Evolutionary conservation across 2,113 vertebrate genomes (phyloP).

Genomic region (Heterotis niloticus): DNA sequence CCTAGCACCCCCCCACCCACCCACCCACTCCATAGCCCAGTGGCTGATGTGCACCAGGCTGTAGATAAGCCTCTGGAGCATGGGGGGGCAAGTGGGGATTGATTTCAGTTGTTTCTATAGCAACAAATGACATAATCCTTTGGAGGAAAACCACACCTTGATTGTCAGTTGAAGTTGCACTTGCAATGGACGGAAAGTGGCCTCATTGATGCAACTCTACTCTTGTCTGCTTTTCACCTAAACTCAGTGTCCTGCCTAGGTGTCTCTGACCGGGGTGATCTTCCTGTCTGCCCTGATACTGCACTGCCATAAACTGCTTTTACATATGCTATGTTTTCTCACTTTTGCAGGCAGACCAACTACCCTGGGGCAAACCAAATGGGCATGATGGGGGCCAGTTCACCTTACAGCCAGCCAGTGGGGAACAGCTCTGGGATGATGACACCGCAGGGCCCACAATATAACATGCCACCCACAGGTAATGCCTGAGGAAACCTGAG

Average conservation of each 20-base stretch:
- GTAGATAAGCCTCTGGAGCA: constrained; percentile 49
- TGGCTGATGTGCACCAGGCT: constrained; percentile 43
- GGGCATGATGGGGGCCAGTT: constrained; percentile 70
- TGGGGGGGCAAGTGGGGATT: constrained; percentile 50
- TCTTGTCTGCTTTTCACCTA: background rate
- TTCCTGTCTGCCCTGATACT: too few species aligned
- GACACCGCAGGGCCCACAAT: constrained; percentile 75
- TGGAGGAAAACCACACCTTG: constrained; percentile 61
- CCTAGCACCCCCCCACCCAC: background rate
- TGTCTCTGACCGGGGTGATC: background rate
- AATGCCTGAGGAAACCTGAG: constrained; percentile 31
- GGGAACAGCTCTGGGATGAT: constrained; percentile 77
- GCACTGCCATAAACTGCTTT: background rate
- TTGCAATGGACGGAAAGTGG: constrained; percentile 19
- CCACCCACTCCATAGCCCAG: too few species aligned
- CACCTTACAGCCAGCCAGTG: constrained; percentile 77
- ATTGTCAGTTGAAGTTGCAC: constrained; percentile 65
- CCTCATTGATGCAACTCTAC: background rate
- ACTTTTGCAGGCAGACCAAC: constrained; percentile 72
- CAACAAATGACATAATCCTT: constrained; percentile 70
- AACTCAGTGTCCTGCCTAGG: background rate
- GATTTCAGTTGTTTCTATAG: constrained; percentile 64
- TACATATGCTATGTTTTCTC: constrained; percentile 28
- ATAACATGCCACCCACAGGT: constrained; percentile 84
- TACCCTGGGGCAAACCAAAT: constrained; percentile 79